Evolutionary conservation across 1,140 invertebrate species (phyloP).

Genomic region (Leptinotarsa texana): DNA sequence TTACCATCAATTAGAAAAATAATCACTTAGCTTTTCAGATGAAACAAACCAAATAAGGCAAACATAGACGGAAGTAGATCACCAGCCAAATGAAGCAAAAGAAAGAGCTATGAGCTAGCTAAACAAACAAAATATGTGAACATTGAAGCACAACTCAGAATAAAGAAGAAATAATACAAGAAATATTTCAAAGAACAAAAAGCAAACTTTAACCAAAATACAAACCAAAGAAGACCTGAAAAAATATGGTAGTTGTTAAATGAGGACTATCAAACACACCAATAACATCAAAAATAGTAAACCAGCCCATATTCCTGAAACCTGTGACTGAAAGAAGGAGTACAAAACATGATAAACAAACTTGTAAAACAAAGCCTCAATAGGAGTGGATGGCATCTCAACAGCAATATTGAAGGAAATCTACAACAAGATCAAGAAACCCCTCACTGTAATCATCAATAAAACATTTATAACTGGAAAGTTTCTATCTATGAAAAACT

Average conservation of each 20-base stretch:
- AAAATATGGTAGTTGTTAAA: neutral
- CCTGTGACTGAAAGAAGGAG: neutral
- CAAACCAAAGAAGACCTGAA: neutral
- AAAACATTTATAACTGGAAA: neutral
- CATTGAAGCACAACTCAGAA: neutral
- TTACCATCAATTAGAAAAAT: no score
- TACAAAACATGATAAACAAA: neutral
- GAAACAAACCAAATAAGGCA: neutral
- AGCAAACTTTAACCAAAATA: neutral
- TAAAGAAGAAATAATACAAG: neutral
- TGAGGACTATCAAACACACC: neutral
- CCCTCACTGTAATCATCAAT: neutral
- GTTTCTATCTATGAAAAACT: neutral
- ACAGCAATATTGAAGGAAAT: neutral
- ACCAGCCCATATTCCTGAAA: neutral
- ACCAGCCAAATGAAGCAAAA: no score
- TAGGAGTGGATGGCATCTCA: neutral
- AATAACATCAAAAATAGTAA: neutral
- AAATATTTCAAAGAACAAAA: neutral
- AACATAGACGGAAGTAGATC: neutral
- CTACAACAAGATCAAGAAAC: neutral
- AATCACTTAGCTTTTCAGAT: neutral
- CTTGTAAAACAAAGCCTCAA: neutral
- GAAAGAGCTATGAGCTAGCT: neutral
- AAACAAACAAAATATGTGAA: neutral